Percentiles rank a stretch among this genome's conserved stretches.
These are phyloP conservation scores for Lepilemur ruficaudatus DNA, from an alignment of 2,797 vertebrate genomes.

Conservation along the genomic window DNA sequence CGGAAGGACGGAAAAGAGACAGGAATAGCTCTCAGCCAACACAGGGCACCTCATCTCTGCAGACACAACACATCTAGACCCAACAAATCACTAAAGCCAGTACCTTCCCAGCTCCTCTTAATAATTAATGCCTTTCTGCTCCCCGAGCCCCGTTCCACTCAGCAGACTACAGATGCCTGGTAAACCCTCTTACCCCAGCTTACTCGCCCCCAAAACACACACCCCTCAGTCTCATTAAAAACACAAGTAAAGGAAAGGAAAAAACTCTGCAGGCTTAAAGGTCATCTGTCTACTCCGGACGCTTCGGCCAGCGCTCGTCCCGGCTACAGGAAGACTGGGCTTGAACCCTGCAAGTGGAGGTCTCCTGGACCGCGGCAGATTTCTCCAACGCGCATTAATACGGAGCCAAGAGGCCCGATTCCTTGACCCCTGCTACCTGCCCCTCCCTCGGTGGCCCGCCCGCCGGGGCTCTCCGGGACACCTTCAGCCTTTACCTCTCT, in stretches of 20 bases:
- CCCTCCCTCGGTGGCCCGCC: neutral
- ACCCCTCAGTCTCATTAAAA: neutral
- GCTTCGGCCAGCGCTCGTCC: neutral
- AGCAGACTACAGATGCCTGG: neutral
- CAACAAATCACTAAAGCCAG: neutral
- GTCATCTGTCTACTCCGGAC: conserved; percentile 23
- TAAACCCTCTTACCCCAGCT: too few relatives aligned
- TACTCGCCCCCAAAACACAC: neutral
- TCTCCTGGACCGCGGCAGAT: neutral
- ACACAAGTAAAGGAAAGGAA: neutral
- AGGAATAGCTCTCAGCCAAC: neutral
- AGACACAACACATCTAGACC: conserved; percentile 4
- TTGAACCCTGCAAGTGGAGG: neutral
- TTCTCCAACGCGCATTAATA: neutral
- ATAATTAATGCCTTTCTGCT: neutral
- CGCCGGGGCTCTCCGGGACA: neutral
- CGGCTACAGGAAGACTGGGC: neutral
- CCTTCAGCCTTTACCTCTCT: conserved; percentile 67
- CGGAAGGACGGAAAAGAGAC: neutral
- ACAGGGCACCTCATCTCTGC: neutral
- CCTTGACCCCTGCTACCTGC: neutral
- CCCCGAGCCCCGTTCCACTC: neutral
- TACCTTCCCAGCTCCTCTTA: neutral
- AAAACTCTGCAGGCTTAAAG: conserved; percentile 60
- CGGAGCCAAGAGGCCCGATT: neutral